phyloP scores from a whole-genome alignment of 1,140 invertebrate species.

The Meloidogyne chitwoodi region DNA sequence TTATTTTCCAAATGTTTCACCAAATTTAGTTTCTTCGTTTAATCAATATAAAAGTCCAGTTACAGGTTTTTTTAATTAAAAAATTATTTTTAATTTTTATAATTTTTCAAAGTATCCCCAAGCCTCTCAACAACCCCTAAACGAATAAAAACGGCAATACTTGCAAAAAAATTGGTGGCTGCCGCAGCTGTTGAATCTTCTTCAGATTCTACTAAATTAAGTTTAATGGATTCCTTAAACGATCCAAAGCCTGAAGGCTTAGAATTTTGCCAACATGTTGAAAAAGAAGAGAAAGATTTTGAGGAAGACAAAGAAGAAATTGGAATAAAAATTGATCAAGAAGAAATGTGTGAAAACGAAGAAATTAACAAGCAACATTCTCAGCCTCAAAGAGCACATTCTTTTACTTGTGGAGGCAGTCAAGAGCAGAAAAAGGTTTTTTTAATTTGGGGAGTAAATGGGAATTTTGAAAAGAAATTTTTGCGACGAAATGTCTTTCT shows the following conservation, averaged over 20 bases:
- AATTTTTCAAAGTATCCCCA: neutral
- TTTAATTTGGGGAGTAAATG: neutral
- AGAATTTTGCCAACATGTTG: neutral
- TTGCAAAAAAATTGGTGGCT: constrained; percentile 28
- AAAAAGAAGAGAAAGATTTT: constrained; percentile 9
- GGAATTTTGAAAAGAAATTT: neutral
- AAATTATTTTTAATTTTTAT: constrained; percentile 1
- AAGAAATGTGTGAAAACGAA: neutral
- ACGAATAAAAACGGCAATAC: constrained; percentile 29
- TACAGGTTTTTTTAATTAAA: neutral
- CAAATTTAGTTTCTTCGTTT: neutral
- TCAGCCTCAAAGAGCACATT: neutral
- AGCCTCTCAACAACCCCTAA: constrained; percentile 16
- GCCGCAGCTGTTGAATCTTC: constrained; percentile 16
- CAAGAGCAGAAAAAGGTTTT: constrained; percentile 21
- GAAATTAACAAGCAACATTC: neutral
- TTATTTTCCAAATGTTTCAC: neutral
- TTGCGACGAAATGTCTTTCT: neutral
- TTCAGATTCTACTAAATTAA: neutral
- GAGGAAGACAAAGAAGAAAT: neutral
- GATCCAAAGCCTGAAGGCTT: neutral
- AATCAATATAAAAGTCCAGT: neutral
- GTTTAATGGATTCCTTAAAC: neutral
- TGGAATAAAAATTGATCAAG: neutral
- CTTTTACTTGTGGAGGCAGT: neutral